Conservation (phyloP, 2,888 invertebrate genomes). For the Sericinus montela region DNA sequence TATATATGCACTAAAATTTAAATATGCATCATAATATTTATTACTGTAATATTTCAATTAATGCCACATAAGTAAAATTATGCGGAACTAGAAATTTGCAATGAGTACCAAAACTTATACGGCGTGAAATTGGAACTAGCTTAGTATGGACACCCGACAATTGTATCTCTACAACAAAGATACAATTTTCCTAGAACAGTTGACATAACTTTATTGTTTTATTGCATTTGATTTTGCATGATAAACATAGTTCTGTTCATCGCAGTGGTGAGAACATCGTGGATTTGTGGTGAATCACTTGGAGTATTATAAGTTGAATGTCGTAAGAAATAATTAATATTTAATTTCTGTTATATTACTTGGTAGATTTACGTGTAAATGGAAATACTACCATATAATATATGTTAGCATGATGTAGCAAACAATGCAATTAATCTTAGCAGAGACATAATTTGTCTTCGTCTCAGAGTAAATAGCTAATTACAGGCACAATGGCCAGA, state of each 20-base stretch:
- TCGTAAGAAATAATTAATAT: too few relatives aligned
- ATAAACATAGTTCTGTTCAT: too few relatives aligned
- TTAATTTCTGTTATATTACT: too few relatives aligned
- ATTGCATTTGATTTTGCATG: not conserved
- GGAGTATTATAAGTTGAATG: too few relatives aligned
- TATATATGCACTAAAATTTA: too few relatives aligned
- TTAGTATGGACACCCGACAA: constrained; percentile 58
- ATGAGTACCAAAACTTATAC: constrained; percentile 40
- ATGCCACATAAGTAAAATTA: not conserved
- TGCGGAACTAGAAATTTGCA: constrained; percentile 9
- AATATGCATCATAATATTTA: too few relatives aligned
- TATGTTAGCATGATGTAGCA: constrained; percentile 47
- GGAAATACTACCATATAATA: too few relatives aligned
- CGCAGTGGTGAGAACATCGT: too few relatives aligned
- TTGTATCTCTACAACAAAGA: constrained; percentile 65
- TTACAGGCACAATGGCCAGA: constrained; percentile 70
- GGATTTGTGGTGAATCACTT: too few relatives aligned
- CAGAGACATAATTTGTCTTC: constrained; percentile 73
- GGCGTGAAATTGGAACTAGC: constrained; percentile 75
- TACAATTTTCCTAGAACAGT: constrained; percentile 55
- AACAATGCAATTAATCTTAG: constrained; percentile 74
- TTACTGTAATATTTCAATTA: not conserved
- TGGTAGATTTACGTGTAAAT: too few relatives aligned
- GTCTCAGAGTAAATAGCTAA: constrained; percentile 76
- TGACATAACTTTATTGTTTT: constrained; percentile 52